Evolutionary conservation across 1,140 invertebrate species (phyloP), one percentile per base, ranked within the genome.

Genomic region (Aphelinus certus): DNA sequence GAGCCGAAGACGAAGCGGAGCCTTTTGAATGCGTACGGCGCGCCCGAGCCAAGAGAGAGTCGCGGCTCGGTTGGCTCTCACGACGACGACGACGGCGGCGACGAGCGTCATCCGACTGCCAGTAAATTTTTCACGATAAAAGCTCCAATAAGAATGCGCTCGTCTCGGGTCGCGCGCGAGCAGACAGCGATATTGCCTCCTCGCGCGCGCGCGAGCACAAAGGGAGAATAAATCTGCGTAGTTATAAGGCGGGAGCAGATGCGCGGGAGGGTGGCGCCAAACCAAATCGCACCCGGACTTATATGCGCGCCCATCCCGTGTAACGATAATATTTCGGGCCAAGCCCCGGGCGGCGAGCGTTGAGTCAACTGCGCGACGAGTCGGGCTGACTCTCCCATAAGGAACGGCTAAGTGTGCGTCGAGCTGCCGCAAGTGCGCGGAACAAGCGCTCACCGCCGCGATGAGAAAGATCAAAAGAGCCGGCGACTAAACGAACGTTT

Each of bases 71-170:
- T 26, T 26, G 26, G 26, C 26, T 26, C 26, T 26, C 26, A 26
- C 26, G 26, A 26, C 26, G 26, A 26, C 26, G 26, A 0, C 26
- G 26, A 26, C 26, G 26, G 26, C 26, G 26, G 26, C 42, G 61
- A 71, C 47, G 61, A 65, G 26, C 51, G 58, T 66, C 63, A 57
- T 73, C 48, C 63, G 42, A 46, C 46, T 70, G 61, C 60, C 62
- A 71, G 61, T 75, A 75, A 58, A 70, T 71, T 71, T 66, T 71
- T 75, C 62, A 66, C 62, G 73, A 71, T 71, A 75, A 65, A 71
- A 71, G 48, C 61, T 75, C 7, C 62, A 75, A 75, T 75, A 75
- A 65, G 67, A 70, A 51, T 60, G 67, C 61, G 56, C 49, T 64
- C 60, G 57, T 58, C 64, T 68, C 61, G 56, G 26, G 26, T 26